These are phyloP conservation scores for Malurus melanocephalus DNA, from an alignment of 2,113 vertebrate genomes.

Conservation along the genomic window DNA sequence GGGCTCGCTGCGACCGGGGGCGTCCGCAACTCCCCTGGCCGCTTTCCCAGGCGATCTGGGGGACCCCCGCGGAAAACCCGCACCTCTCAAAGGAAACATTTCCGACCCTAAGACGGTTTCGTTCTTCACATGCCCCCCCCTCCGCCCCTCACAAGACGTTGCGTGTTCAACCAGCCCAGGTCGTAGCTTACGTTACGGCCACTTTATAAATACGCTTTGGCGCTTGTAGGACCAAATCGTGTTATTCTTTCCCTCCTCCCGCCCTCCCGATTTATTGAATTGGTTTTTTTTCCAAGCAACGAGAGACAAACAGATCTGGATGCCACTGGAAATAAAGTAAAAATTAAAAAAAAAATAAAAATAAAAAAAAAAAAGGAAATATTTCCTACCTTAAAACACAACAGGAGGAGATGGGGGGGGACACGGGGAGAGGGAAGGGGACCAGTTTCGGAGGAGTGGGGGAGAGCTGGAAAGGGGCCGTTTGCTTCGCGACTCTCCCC, in stretches of 20 bases:
- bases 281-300: neutral
- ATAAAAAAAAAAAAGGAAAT: constrained; percentile 13
- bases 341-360: constrained; percentile 40
- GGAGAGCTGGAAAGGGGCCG: constrained; percentile 29
- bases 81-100: constrained; percentile 46
- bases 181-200: constrained; percentile 66
- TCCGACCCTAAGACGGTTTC: neutral
- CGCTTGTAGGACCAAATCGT: neutral
- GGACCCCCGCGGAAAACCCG: neutral
- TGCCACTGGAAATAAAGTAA: constrained; percentile 51
- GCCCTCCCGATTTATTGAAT: neutral
- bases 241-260: neutral
- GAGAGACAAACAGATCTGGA: constrained; percentile 2
- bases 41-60: neutral
- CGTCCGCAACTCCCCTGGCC: neutral
- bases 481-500: constrained; percentile 19
- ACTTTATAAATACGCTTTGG: constrained; percentile 79
- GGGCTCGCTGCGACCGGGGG: neutral
- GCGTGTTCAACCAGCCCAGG: neutral
- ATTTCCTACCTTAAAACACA: constrained; percentile 82
- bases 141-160: neutral
- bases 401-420: constrained; percentile 57
- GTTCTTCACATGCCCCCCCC: neutral
- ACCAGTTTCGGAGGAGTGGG: neutral
- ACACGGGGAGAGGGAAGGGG: constrained; percentile 9